Evolutionary conservation across 2,888 invertebrate genomes (phyloP), one percentile per base, ranked within the genome.

Genomic region (Limenitis camilla): DNA sequence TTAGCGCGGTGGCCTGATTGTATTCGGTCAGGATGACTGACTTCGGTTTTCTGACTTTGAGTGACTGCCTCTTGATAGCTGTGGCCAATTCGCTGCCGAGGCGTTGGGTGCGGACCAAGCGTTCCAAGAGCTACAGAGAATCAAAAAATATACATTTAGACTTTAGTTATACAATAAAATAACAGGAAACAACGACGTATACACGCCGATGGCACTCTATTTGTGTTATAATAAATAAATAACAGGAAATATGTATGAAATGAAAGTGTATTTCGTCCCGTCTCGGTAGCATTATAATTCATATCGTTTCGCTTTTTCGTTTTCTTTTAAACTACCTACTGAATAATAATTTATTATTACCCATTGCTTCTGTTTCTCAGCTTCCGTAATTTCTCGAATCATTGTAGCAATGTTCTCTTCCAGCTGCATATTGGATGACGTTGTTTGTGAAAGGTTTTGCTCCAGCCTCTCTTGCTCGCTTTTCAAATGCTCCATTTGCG

Each of bases 51-150:
- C 65, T 74, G 2, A 78, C 67, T 36, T 71, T 74, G 1, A 86
- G 59, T 0, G 78, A 76, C 49, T 81, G 81, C 0, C 82, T 76
- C 52, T 88, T 88, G 1, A 87, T 70, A 0, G 91, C 79, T 3
- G 85, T 85, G 0, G 80, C 66, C 49, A 92, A 89, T 62, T 92
- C 89, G 59, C 85, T 90, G 31, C 91, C 90, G 57, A 92, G 91
- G 31, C 91, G 90, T 71, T 95, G 95, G 62, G 91, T 90, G 43
- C 92, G 89, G 1, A 94, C 89, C 19, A 94, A 89, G 41, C 80
- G 81, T 58, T 89, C 89, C 33, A 90, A 64, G 5, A 89, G 79
- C 86, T 87, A 68, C 0, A 64, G 69, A 42, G 29, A 27, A 44
- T 42, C 6, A 5, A 9, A 30, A 49, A 27, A 11, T 40, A 2